A percentile compares a stretch with the other conserved stretches of the same genome.
Conservation (phyloP, 2,113 vertebrate genomes). For the Cisticola juncidis region DNA sequence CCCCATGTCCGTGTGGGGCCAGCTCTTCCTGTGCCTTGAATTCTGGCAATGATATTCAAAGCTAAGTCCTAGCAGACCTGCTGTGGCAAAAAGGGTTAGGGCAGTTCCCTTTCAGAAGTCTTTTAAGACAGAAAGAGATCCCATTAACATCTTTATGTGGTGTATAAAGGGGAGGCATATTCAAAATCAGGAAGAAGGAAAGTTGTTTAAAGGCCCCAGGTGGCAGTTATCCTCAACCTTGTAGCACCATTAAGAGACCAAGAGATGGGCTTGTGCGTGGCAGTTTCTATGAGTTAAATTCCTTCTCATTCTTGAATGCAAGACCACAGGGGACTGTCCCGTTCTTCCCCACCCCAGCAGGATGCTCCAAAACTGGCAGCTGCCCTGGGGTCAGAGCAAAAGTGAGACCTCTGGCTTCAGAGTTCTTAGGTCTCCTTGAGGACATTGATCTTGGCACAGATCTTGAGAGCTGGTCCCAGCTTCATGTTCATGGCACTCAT, state of each 20-base stretch:
- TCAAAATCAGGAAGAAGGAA: background rate
- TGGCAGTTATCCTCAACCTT: background rate
- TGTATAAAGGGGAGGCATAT: background rate
- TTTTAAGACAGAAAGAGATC: slow-evolving; percentile 4
- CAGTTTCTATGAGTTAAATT: slow-evolving; percentile 12
- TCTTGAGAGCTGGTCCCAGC: slow-evolving; percentile 96
- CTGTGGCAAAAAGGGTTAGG: background rate
- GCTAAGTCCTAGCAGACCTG: background rate
- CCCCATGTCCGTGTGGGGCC: background rate
- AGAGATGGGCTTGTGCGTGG: background rate
- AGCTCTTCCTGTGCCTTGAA: background rate
- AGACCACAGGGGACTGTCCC: background rate
- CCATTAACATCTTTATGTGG: background rate
- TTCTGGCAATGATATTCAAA: slow-evolving; percentile 1
- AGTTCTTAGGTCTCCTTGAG: slow-evolving; percentile 87
- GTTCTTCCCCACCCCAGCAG: background rate
- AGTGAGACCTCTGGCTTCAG: background rate
- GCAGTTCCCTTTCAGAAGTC: background rate
- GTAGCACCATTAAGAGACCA: slow-evolving; percentile 55
- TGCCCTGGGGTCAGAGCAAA: background rate
- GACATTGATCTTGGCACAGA: slow-evolving; percentile 96
- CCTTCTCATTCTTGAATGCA: slow-evolving; percentile 20
- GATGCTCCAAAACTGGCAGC: background rate
- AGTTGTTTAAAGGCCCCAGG: slow-evolving; percentile 39
- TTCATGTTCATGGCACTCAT: slow-evolving; percentile 99